Evolutionary conservation across 2,113 vertebrate genomes (phyloP), one percentile per base, ranked within the genome.

Genomic region (Terrapene triunguis): DNA sequence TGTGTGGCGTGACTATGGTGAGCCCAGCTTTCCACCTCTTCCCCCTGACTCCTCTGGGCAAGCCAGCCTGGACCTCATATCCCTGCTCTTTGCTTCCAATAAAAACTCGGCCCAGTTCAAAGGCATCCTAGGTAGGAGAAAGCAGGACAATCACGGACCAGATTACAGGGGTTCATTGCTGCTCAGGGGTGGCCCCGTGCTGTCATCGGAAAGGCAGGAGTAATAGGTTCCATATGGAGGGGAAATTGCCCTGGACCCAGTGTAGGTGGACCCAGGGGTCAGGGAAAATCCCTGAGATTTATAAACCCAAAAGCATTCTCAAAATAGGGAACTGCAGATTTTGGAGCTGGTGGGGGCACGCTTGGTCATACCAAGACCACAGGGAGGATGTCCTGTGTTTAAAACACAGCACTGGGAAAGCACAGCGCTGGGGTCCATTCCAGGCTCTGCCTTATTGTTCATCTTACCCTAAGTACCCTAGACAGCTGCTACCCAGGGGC

Each of bases 11-110:
- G 85, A 98, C 85, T 48, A 99, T 85, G 24, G 96, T 97, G 65
- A 99, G 82, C 0, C 98, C 99, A 1, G 90, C 98, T 84, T 98
- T 99, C 98, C 98, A 99, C 94, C 98, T 99, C 97, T 99, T 99
- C 78, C 98, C 96, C 3, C 97, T 97, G 35, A 98, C 6, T 2
- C 98, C 97, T 81, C 97, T 97, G 1, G 99, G 99, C 54, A 98
- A 80, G 2, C 95, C 98, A 91, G 98, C 98, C 50, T 38, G 96
- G 32, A 98, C 98, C 3, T 98, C 98, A 48, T 99, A 99, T 3
- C 99, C 99, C 57, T 98, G 98, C 83, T 95, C 98, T 21, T 89
- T 98, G 29, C 97, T 98, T 82, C 99, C 99, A 0, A 99, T 98
- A 94, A 99, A 99, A 92, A 99, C 98, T 47, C 98, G 98, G 44